Evolutionary conservation across 53 echinoderm and acorn worm species (phyloP).

Genomic region (Patiria pectinifera): DNA sequence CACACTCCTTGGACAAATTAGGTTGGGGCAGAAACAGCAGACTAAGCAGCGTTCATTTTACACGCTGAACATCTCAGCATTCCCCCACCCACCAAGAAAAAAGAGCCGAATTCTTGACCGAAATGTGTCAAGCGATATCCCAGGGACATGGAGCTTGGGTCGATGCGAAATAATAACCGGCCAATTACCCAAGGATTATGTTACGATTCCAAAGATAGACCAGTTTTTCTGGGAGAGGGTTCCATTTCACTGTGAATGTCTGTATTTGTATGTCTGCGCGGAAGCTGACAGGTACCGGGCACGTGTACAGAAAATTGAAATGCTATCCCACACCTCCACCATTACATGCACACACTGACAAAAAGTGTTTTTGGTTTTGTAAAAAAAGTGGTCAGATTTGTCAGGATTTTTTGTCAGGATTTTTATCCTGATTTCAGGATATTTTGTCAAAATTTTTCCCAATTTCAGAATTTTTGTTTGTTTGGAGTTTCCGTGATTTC

Average conservation of each 20-base stretch:
- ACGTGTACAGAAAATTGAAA: not conserved
- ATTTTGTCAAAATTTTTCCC: too few relatives aligned
- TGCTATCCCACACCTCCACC: too few relatives aligned
- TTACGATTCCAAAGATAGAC: slow-evolving; percentile 17
- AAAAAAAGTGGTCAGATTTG: too few relatives aligned
- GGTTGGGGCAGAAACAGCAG: not conserved
- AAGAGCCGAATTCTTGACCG: slow-evolving; percentile 15
- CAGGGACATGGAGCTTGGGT: not conserved
- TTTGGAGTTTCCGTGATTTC: too few relatives aligned
- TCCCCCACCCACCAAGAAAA: not conserved
- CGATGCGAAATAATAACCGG: not conserved
- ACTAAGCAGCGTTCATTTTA: not conserved
- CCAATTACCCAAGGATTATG: slow-evolving; percentile 8
- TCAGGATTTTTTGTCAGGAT: too few relatives aligned
- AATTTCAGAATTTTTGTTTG: too few relatives aligned
- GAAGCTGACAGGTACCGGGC: not conserved
- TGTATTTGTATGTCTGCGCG: not conserved
- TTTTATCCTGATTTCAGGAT: too few relatives aligned
- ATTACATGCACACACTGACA: too few relatives aligned
- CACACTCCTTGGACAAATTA: not conserved
- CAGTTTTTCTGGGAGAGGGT: not conserved
- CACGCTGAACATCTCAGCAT: not conserved
- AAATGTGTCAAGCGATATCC: slow-evolving; percentile 9
- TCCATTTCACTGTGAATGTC: not conserved
- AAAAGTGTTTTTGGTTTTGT: too few relatives aligned